A percentile compares a stretch with the other conserved stretches of the same genome.
phyloP scores from a whole-genome alignment of 2,888 invertebrate genomes.

The Lomographa bimaculata region DNA sequence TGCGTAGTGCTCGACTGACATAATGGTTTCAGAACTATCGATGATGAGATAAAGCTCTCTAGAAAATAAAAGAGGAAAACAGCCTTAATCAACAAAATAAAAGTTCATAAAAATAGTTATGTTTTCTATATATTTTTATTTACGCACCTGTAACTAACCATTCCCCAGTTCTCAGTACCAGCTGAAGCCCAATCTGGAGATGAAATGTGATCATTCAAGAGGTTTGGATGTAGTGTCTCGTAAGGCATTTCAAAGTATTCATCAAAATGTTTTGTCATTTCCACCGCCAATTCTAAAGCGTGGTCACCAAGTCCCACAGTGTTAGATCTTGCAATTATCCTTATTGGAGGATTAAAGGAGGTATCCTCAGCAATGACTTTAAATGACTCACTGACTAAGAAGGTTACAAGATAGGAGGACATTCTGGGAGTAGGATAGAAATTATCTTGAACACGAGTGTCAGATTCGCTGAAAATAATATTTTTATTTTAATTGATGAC shows the following conservation, averaged over 20 bases:
- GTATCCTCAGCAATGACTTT: constrained; percentile 62
- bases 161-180: constrained; percentile 78
- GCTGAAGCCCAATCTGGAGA: constrained; percentile 79
- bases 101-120: too few relatives aligned
- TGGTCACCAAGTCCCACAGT: constrained; percentile 58
- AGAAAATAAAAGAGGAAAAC: too few relatives aligned
- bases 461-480: constrained; percentile 48
- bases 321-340: constrained; percentile 73
- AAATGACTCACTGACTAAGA: constrained; percentile 86
- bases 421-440: constrained; percentile 85
- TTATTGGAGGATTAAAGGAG: constrained; percentile 58
- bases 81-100: too few relatives aligned
- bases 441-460: constrained; percentile 47
- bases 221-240: constrained; percentile 53
- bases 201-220: constrained; percentile 69
- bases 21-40: constrained; percentile 61
- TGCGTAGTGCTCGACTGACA: constrained; percentile 71
- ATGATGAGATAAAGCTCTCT: constrained; percentile 70
- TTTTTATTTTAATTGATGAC: too few relatives aligned
- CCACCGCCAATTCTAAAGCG: constrained; percentile 59
- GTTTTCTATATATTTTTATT: too few relatives aligned
- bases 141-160: constrained; percentile 77
- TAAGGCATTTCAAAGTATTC: constrained; percentile 68
- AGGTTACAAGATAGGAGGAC: constrained; percentile 94
- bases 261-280: constrained; percentile 65